Evolutionary conservation across 2,797 vertebrate genomes (phyloP), one percentile per base, ranked within the genome.

Genomic region (Tamandua tetradactyla): DNA sequence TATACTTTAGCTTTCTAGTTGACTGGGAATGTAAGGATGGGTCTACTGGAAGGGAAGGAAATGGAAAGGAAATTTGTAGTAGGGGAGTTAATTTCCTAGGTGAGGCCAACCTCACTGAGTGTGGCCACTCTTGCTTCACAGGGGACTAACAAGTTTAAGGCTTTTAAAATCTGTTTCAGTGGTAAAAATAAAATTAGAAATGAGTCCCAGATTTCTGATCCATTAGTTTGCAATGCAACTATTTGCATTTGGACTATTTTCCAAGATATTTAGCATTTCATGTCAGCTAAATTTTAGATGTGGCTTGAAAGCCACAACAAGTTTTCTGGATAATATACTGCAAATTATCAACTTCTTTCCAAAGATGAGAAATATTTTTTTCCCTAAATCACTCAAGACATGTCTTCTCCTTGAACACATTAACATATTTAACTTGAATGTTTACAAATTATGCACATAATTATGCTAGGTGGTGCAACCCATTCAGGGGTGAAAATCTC

Each of bases 1-100:
- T 71, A 91, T n/a, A 89, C 66, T 95, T 96, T 57, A 93, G 23
- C 14, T 76, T 93, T 89, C 71, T 91, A 62, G 68, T 11, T 57
- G 66, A 66, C 44, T 75, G 76, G 72, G 13, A 71, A 55, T 37
- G n/a, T 30, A 79, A 55, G 52, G 52, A 0, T 62, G 30, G 40
- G 20, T 64, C 72, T 30, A 80, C 20, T 72, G 40, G 71, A 83
- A 69, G 20, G 1, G 25, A 64, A 82, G 6, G 30, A 71, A 79
- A 93, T 37, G 18, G 52, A 57, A 87, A 87, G n/a, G 18, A 83
- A 89, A 55, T 61, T 68, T 44, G 47, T 4, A 80, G 83, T 37
- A 64, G 9, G 42, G 4, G 75, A n/a, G 17, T 75, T 80, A 27
- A 2, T 88, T 0, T 88, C 18, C 1, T 62, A 69, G 17, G 18